These are phyloP conservation scores for Drosophila varians DNA, from an alignment of 1,140 invertebrate genomes.

Conservation along the genomic window DNA sequence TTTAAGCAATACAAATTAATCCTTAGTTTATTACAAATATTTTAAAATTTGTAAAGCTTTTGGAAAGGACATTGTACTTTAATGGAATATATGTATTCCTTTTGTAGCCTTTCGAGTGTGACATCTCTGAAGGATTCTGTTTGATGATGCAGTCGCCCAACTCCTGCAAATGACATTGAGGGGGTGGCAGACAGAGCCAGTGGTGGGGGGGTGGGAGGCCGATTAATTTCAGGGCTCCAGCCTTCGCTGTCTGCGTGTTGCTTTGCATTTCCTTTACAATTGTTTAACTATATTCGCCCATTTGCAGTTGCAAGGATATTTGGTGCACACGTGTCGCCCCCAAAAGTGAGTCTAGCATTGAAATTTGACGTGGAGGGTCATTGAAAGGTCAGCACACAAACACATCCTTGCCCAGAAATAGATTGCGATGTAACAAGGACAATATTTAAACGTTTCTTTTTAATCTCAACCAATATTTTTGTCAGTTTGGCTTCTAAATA, in stretches of 20 bases:
- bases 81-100: too few species aligned
- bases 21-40: background rate
- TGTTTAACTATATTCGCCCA: slow-evolving; percentile 14
- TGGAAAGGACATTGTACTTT: too few species aligned
- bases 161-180: slow-evolving; percentile 68
- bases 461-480: too few species aligned
- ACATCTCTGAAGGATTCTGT: slow-evolving; percentile 13
- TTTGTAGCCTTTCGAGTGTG: background rate
- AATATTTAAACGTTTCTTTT: background rate
- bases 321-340: slow-evolving; percentile 32
- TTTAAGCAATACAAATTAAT: background rate
- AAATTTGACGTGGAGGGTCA: slow-evolving; percentile 30
- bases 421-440: background rate
- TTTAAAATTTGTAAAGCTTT: too few species aligned
- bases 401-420: slow-evolving; percentile 21
- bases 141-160: slow-evolving; percentile 23
- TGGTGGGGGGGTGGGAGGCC: background rate
- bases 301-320: slow-evolving; percentile 32
- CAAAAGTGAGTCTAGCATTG: slow-evolving; percentile 2
- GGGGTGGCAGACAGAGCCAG: slow-evolving; percentile 19
- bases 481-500: too few species aligned
- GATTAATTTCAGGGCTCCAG: slow-evolving; percentile 62
- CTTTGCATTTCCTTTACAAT: slow-evolving; percentile 35
- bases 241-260: slow-evolving; percentile 14
- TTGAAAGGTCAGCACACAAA: slow-evolving; percentile 24